Conservation (phyloP, 2,888 invertebrate genomes). For the Autographa gamma region DNA sequence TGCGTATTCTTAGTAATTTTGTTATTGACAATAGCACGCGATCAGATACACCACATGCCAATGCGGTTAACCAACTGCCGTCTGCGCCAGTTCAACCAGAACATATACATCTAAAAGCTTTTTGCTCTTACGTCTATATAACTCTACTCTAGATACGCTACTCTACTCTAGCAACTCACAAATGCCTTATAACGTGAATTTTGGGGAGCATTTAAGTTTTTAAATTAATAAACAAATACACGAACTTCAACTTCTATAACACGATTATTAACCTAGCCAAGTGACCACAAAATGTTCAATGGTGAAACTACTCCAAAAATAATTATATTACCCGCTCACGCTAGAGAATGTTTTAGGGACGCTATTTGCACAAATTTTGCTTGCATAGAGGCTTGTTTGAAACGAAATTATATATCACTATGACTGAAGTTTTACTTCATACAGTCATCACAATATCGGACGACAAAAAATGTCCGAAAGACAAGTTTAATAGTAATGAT, state of each 20-base stretch:
- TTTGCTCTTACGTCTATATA: not conserved
- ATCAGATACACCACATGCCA: constrained; percentile 20
- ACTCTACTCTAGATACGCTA: too few relatives aligned
- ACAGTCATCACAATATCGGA: constrained; percentile 5
- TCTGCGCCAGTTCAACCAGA: not conserved
- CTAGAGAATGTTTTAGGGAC: not conserved
- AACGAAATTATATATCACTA: constrained; percentile 31
- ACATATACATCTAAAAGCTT: not conserved
- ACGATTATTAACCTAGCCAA: not conserved
- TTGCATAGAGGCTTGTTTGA: not conserved
- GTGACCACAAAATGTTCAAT: not conserved
- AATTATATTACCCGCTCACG: constrained; percentile 10
- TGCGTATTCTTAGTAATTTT: constrained; percentile 31
- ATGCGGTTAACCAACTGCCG: constrained; percentile 6
- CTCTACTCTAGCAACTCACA: too few relatives aligned
- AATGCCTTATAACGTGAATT: too few relatives aligned
- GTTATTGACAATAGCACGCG: constrained; percentile 40
- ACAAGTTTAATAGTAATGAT: too few relatives aligned
- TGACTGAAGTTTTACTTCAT: constrained; percentile 13
- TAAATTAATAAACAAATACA: not conserved
- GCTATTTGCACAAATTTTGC: constrained; percentile 28
- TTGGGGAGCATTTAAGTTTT: too few relatives aligned
- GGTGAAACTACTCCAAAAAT: constrained; percentile 2
- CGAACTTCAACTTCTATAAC: constrained; percentile 11
- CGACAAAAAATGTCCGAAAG: not conserved